Evolutionary conservation across 1,140 invertebrate genomes (phyloP).

Genomic region (Leptinotarsa undecemlineata): DNA sequence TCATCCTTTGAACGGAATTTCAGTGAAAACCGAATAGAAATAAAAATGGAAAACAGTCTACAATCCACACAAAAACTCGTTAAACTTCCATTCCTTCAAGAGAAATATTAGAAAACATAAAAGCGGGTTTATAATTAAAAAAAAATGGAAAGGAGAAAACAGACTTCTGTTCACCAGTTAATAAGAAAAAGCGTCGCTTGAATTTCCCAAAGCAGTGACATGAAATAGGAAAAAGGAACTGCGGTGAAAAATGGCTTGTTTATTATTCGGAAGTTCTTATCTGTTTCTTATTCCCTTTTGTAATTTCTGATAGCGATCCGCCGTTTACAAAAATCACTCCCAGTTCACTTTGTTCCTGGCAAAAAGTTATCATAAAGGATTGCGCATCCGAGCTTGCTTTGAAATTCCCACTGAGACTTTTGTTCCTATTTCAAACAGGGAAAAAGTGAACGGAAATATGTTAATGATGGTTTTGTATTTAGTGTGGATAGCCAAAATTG

Average conservation of each 20-base stretch:
- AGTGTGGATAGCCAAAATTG: no score
- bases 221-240: slow-evolving; percentile 17
- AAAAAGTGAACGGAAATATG: no score
- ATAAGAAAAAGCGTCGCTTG: background rate
- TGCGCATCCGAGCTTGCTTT: no score
- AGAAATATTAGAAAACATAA: no score
- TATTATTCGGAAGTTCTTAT: slow-evolving; percentile 46
- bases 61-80: no score
- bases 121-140: no score
- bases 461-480: no score
- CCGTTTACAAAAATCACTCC: slow-evolving; percentile 38
- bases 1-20: background rate
- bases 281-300: slow-evolving; percentile 41
- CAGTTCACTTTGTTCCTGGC: slow-evolving; percentile 29
- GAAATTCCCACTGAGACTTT: no score
- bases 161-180: slow-evolving; percentile 13
- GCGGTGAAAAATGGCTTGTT: slow-evolving; percentile 48
- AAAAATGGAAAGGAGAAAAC: background rate
- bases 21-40: background rate
- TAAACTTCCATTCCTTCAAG: no score
- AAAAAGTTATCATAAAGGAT: no score
- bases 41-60: no score
- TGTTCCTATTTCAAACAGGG: no score
- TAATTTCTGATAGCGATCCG: slow-evolving; percentile 35
- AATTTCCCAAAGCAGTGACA: slow-evolving; percentile 22